These are phyloP conservation scores for Dascyllus trimaculatus DNA, from an alignment of 2,113 vertebrate genomes.

Conservation along the genomic window DNA sequence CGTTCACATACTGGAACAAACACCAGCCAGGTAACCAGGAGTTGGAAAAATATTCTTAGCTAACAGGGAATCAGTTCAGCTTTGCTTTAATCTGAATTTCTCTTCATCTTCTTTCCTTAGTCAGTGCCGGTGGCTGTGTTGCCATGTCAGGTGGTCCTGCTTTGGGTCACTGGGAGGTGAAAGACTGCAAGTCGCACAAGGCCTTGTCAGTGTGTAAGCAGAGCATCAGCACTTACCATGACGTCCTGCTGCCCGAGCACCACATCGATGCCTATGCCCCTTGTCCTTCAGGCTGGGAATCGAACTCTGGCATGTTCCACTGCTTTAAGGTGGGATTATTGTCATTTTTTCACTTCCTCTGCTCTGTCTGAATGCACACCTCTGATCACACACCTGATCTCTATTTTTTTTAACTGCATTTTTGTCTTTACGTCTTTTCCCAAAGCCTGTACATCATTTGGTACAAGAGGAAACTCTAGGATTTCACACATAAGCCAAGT, in stretches of 20 bases:
- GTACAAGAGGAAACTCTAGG: too few species aligned
- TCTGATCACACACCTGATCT: not conserved
- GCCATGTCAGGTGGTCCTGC: slow-evolving; percentile 86
- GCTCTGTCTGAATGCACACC: not conserved
- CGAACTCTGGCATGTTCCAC: slow-evolving; percentile 82
- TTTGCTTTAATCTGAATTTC: not conserved
- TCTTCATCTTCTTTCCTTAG: slow-evolving; percentile 68
- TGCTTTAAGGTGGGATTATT: slow-evolving; percentile 91
- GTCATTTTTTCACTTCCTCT: not conserved
- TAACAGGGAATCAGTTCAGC: not conserved
- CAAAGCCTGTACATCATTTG: too few species aligned
- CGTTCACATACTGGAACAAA: slow-evolving; percentile 92
- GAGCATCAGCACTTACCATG: slow-evolving; percentile 78
- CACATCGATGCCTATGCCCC: slow-evolving; percentile 82
- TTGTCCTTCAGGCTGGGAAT: slow-evolving; percentile 92
- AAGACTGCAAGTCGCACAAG: slow-evolving; percentile 89
- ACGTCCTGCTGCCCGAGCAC: slow-evolving; percentile 69
- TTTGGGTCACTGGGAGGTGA: slow-evolving; percentile 94
- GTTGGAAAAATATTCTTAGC: not conserved
- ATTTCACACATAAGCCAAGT: too few species aligned
- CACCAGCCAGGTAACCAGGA: slow-evolving; percentile 88
- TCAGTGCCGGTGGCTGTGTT: slow-evolving; percentile 89
- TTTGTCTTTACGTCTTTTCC: too few species aligned
- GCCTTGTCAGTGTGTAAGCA: slow-evolving; percentile 93
- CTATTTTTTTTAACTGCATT: too few species aligned